Conservation (phyloP, 92 coral and sea anemone genomes). For the Galaxea fascicularis region DNA sequence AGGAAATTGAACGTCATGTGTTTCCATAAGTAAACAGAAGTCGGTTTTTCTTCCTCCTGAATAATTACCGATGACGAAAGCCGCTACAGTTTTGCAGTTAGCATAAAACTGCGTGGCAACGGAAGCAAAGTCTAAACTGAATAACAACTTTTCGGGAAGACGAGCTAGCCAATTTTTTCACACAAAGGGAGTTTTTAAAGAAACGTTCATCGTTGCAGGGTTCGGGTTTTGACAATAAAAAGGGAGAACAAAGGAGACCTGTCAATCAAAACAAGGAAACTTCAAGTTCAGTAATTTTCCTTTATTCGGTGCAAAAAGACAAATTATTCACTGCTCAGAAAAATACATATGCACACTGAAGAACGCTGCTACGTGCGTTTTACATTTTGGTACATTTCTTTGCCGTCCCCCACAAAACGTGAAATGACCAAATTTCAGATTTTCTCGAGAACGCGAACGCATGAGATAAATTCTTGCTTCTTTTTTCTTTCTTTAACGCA, state of each 20-base stretch:
- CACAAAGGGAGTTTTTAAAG: too few relatives aligned
- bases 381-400: too few relatives aligned
- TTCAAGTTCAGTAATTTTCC: neutral
- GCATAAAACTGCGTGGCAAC: neutral
- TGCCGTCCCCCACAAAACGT: too few relatives aligned
- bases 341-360: neutral
- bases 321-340: conserved; percentile 8
- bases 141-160: neutral
- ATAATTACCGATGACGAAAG: conserved; percentile 6
- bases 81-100: conserved; percentile 23
- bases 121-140: neutral
- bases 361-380: too few relatives aligned
- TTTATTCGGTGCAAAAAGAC: conserved; percentile 19
- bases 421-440: too few relatives aligned
- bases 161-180: neutral
- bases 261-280: neutral
- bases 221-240: too few relatives aligned
- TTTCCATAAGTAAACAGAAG: conserved; percentile 1
- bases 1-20: conserved; percentile 10
- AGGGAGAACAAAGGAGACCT: too few relatives aligned
- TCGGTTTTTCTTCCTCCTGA: neutral
- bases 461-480: too few relatives aligned
- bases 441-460: too few relatives aligned
- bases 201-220: too few relatives aligned
- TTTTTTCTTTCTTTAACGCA: too few relatives aligned